phyloP scores from a whole-genome alignment of 1,140 invertebrate species.

The Bombus confusus region DNA sequence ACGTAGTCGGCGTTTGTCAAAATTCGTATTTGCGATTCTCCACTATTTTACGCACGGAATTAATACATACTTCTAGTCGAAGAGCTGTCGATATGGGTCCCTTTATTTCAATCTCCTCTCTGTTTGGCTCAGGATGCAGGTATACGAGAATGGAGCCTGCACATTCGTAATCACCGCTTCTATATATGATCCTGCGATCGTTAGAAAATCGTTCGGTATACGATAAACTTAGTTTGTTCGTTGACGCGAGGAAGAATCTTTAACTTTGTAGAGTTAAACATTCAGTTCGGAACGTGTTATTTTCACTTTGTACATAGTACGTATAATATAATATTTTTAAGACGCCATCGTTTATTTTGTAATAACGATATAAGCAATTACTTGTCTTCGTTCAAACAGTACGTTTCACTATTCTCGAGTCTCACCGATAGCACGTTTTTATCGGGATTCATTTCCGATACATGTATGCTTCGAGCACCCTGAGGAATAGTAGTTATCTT shows the following conservation, averaged over 20 bases:
- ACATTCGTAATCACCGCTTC: slow-evolving; percentile 77
- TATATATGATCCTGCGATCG: slow-evolving; percentile 67
- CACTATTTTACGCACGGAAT: background rate
- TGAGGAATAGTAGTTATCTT: slow-evolving; percentile 79
- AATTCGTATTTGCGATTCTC: too few relatives aligned
- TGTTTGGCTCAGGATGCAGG: slow-evolving; percentile 75
- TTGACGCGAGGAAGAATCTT: background rate
- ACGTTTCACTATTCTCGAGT: slow-evolving; percentile 70
- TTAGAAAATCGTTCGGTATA: background rate
- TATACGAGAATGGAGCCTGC: slow-evolving; percentile 78
- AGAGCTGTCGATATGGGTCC: slow-evolving; percentile 80
- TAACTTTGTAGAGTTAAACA: background rate
- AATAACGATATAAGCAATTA: slow-evolving; percentile 66
- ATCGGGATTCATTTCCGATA: slow-evolving; percentile 74
- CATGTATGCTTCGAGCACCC: slow-evolving; percentile 77
- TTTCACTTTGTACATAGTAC: too few relatives aligned
- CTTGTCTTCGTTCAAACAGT: slow-evolving; percentile 80
- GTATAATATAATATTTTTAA: too few relatives aligned
- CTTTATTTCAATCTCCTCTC: slow-evolving; percentile 80
- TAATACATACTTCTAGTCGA: slow-evolving; percentile 66
- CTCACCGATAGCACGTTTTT: slow-evolving; percentile 79
- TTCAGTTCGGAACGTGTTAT: too few relatives aligned
- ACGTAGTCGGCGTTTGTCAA: too few relatives aligned
- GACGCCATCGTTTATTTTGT: background rate
- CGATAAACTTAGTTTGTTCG: background rate